phyloP scores from a whole-genome alignment of 2,888 invertebrate genomes.

The Dicyrtomina minuta region DNA sequence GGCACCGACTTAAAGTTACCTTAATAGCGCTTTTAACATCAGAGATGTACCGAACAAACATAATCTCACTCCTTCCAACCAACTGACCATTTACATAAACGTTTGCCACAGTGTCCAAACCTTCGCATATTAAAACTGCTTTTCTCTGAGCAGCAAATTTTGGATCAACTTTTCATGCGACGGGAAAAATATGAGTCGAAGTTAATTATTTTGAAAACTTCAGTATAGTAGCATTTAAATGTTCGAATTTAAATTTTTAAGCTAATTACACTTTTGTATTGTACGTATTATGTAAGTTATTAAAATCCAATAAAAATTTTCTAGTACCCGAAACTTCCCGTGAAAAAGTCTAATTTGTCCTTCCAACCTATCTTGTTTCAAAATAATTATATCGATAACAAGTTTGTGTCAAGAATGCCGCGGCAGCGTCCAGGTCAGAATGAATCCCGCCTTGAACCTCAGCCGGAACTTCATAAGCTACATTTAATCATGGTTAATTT shows the following conservation, averaged over 20 bases:
- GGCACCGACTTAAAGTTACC: slow-evolving; percentile 30
- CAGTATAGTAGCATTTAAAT: too few relatives aligned
- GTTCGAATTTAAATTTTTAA: too few relatives aligned
- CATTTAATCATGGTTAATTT: too few relatives aligned
- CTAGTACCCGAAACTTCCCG: slow-evolving; percentile 66
- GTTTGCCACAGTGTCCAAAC: slow-evolving; percentile 60
- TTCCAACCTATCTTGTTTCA: slow-evolving; percentile 77
- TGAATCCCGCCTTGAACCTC: slow-evolving; percentile 78
- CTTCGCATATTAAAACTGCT: slow-evolving; percentile 58
- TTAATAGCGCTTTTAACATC: slow-evolving; percentile 56
- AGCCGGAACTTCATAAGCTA: slow-evolving; percentile 57
- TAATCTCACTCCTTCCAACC: slow-evolving; percentile 58
- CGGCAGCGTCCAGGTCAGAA: slow-evolving; percentile 67
- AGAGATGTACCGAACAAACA: slow-evolving; percentile 59
- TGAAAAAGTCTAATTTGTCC: slow-evolving; percentile 76
- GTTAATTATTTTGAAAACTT: neutral
- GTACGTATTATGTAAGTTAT: neutral
- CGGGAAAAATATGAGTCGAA: too few relatives aligned
- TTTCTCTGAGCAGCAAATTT: too few relatives aligned
- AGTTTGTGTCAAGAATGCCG: slow-evolving; percentile 61
- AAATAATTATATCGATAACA: slow-evolving; percentile 75
- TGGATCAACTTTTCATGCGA: too few relatives aligned
- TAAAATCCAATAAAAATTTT: too few relatives aligned
- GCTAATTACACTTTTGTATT: neutral
- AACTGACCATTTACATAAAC: slow-evolving; percentile 58